Base-by-base conservation (phyloP, 1,140 invertebrate species). In the Thrips palmi region DNA sequence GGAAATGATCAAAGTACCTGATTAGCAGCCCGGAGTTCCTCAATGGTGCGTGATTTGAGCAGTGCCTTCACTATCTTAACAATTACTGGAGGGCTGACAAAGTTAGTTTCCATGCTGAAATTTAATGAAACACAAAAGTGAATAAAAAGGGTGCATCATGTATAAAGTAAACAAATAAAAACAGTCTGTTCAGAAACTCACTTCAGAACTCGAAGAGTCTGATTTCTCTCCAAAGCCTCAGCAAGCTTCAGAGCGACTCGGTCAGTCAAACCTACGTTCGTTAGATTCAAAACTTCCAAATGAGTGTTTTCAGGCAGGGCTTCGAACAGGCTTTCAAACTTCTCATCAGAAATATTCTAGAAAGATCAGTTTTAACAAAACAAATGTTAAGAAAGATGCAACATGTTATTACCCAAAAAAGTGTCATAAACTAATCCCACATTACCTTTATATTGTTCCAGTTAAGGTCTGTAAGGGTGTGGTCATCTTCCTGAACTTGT, bases 401-500 rank as follows among this genome's bases (percentile, higher is more conserved):
- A 6, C 22, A 35, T 6, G 4, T 18, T 35, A 21, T n/a, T 36
- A 19, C 15, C 23, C 33, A 33, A 15, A 30, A 36, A 34, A 41
- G 17, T 15, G 17, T 20, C 20, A 12, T 17, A 14, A 31, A 35
- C 17, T 2, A 24, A 44, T 40, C n/a, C n/a, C n/a, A n/a, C n/a
- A n/a, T 47, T 59, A 87, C 85, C 70, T 87, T 91, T 64, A 96
- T 94, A 63, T 96, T 96, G 65, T 96, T 96, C 71, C 86, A 88
- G 63, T 96, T 96, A 51, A 96, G 68, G 60, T 87, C 80, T 53
- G 74, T 74, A 50, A 92, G 61, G 52, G 75, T 73, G 44, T 74
- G 63, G 64, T 97, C 89, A 57, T 98, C 85, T 39, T 81, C 74
- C 51, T 83, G 68, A 25, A 94, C 75, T 60, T 78, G 71, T 59